Conservation (phyloP, 2,113 vertebrate species). For the Lagenorhynchus albirostris region DNA sequence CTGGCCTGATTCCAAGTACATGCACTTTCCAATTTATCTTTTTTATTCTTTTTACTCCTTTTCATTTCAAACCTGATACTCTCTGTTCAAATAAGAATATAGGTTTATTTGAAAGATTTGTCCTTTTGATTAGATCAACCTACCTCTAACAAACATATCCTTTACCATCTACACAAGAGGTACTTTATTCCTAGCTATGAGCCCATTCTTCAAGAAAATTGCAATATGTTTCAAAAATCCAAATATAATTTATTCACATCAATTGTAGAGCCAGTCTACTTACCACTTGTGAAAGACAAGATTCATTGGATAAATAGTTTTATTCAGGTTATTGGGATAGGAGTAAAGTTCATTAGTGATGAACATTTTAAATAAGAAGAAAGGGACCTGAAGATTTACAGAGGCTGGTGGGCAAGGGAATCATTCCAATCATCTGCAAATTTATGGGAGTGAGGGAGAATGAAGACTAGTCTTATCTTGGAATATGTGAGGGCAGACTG, state of each 20-base stretch:
- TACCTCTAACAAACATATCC: not conserved
- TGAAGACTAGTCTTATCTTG: not conserved
- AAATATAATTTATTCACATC: not conserved
- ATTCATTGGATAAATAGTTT: not conserved
- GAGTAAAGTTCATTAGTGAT: not conserved
- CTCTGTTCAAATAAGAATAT: not conserved
- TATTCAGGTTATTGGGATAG: not conserved
- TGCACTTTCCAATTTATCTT: not conserved
- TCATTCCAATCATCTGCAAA: not conserved
- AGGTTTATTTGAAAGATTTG: not conserved
- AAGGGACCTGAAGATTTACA: not conserved
- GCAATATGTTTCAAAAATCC: not conserved
- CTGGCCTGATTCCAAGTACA: not conserved
- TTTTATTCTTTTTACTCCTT: not conserved
- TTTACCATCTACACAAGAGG: not conserved
- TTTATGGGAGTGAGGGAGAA: not conserved
- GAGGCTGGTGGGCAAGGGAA: not conserved
- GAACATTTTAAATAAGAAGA: not conserved
- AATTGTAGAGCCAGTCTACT: not conserved
- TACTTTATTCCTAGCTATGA: not conserved
- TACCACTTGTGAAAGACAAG: not conserved
- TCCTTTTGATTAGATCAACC: not conserved
- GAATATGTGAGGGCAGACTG: not conserved
- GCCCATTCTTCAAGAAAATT: not conserved
- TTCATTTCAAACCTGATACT: not conserved